Evolutionary conservation across 1,140 invertebrate genomes (phyloP).

Genomic region (Drosophila auraria): DNA sequence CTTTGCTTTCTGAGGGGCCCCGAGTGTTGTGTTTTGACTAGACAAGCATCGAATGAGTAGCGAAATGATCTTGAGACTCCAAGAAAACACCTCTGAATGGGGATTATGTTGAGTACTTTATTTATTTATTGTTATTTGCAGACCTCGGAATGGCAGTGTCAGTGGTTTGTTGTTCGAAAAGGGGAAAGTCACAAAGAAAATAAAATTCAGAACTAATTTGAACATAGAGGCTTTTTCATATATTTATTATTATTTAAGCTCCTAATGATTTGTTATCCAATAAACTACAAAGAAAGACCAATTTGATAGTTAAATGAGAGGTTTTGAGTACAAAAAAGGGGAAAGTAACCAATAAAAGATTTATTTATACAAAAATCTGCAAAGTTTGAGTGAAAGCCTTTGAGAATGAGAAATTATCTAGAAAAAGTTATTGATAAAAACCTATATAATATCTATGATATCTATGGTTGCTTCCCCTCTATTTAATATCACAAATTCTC

Average conservation of each 20-base stretch:
- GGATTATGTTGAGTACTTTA: slow-evolving; percentile 29
- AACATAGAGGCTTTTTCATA: background rate
- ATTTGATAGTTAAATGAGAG: background rate
- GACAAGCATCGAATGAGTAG: slow-evolving; percentile 38
- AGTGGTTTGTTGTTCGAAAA: slow-evolving; percentile 11
- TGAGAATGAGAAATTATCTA: too few relatives aligned
- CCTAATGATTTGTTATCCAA: slow-evolving; percentile 8
- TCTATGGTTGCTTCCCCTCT: too few relatives aligned
- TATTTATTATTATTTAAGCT: slow-evolving; percentile 9
- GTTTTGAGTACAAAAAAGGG: background rate
- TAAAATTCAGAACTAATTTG: slow-evolving; percentile 9
- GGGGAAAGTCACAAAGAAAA: slow-evolving; percentile 21
- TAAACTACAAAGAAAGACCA: background rate
- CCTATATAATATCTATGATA: too few relatives aligned
- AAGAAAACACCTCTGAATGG: slow-evolving; percentile 42
- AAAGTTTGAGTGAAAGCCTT: too few relatives aligned
- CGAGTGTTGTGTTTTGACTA: slow-evolving; percentile 33
- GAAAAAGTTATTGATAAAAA: too few relatives aligned
- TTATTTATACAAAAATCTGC: background rate
- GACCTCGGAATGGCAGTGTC: slow-evolving; percentile 1
- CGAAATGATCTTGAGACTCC: slow-evolving; percentile 39
- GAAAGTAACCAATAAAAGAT: background rate
- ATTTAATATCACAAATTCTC: background rate
- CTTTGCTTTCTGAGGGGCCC: slow-evolving; percentile 5
- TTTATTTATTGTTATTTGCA: slow-evolving; percentile 37